Conservation (phyloP, 2,113 vertebrate species). For the Anolis carolinensis region DNA sequence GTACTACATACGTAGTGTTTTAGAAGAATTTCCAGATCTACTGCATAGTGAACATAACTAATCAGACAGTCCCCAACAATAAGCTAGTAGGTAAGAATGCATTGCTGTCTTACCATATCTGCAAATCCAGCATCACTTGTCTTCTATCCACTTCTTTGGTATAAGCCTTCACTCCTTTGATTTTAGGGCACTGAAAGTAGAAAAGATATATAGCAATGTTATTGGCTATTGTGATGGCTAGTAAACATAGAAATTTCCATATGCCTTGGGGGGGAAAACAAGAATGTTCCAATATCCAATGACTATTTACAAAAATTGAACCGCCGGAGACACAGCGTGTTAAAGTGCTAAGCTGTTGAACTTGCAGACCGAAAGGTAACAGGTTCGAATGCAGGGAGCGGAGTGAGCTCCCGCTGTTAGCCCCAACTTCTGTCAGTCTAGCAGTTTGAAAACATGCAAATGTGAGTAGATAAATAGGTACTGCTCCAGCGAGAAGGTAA, state of each 20-base stretch:
- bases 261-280: neutral
- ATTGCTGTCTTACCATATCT: constrained; percentile 80
- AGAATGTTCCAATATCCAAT: neutral
- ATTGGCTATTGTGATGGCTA: neutral
- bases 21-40: neutral
- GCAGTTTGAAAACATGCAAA: no score
- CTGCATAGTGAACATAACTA: neutral
- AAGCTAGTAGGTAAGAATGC: neutral
- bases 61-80: neutral
- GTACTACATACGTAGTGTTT: no score
- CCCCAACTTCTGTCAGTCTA: no score
- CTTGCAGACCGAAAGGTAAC: no score
- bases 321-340: no score
- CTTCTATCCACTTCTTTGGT: constrained; percentile 84
- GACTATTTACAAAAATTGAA: no score
- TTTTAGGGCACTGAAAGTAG: constrained; percentile 83
- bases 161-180: constrained; percentile 88
- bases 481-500: no score
- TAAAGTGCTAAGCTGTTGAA: no score
- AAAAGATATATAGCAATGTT: neutral
- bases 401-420: no score
- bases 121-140: constrained; percentile 89
- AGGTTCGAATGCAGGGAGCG: no score
- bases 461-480: no score
- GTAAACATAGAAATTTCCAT: neutral